Base-by-base conservation (phyloP, 2,113 vertebrate species). In the Mormoops blainvillei region DNA sequence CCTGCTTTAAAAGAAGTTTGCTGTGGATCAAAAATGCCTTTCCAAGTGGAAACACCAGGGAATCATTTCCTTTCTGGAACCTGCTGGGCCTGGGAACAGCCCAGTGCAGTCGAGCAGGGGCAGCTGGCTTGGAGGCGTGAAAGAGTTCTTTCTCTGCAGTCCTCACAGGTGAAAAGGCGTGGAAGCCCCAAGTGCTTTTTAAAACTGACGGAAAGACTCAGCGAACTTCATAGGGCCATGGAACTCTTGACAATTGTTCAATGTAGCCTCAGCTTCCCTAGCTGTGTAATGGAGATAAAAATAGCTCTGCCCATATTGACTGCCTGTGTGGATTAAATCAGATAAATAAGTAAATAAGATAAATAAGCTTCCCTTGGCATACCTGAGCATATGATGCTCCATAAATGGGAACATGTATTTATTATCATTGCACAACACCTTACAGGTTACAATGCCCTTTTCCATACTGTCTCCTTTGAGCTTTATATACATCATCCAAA, bases 21-120 rank as follows among this genome's bases (percentile, higher is more conserved):
- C 96, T 80, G n/a, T 87, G 86, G 91, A 86, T 87, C 36, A 68
- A 96, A 92, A 84, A 65, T 28, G 87, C 33, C 74, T 97, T 90
- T 87, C 90, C 74, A 11, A 0, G 67, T 89, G 71, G 70, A 70
- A 58, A 73, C 48, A 83, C 89, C 83, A 84, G 74, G 58, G 88
- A 0, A 4, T 87, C 93, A 63, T 71, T 94, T 97, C 91, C 89
- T 91, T 91, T 91, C 33, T 1, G 94, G 91, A 88, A 90, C 24
- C 54, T 82, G 18, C 81, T 52, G 43, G 61, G 56, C 33, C 43
- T 71, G 83, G n/a, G 48, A 91, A 31, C 56, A 45, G 54, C 31
- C 70, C 54, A 50, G 89, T 24, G n/a, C 16, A 65, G 63, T 90
- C 1, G 4, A 54, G 92, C 56, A 38, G 83, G 70, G 93, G 43